These are phyloP conservation scores for Clitarchus hookeri DNA, from an alignment of 2,888 invertebrate species.

Conservation along the genomic window DNA sequence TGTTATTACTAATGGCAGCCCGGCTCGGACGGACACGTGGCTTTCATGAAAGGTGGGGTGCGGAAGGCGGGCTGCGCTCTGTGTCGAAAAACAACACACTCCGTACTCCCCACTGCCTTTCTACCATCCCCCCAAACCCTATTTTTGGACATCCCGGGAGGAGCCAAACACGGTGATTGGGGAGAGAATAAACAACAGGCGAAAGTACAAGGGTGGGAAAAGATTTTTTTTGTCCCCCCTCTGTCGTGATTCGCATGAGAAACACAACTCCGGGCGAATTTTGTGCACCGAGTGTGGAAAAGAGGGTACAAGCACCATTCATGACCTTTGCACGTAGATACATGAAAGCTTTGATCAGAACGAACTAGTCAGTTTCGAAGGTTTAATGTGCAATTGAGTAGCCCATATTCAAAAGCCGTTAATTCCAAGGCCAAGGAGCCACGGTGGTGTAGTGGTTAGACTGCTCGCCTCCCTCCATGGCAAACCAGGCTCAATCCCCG, in stretches of 20 bases:
- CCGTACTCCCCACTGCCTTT: neutral
- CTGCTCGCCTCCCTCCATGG: too few relatives aligned
- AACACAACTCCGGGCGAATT: neutral
- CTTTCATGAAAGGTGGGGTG: neutral
- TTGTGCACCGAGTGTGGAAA: neutral
- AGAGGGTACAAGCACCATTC: neutral
- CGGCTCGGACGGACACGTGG: too few relatives aligned
- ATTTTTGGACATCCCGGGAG: neutral
- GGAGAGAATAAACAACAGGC: slow-evolving; percentile 2
- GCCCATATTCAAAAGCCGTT: too few relatives aligned
- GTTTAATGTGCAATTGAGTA: too few relatives aligned
- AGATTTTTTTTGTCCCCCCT: neutral
- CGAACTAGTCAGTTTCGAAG: too few relatives aligned
- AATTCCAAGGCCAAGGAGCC: too few relatives aligned
- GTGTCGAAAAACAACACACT: slow-evolving; percentile 9
- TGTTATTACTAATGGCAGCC: neutral
- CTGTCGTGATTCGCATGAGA: neutral
- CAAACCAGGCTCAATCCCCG: too few relatives aligned
- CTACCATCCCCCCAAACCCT: neutral
- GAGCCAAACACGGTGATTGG: neutral
- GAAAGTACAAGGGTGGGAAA: neutral
- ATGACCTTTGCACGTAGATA: neutral
- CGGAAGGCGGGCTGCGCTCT: neutral
- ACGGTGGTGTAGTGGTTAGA: too few relatives aligned
- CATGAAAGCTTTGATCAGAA: neutral